Conservation (phyloP, 2,888 invertebrate genomes). For the Drosophila nigritarsus region DNA sequence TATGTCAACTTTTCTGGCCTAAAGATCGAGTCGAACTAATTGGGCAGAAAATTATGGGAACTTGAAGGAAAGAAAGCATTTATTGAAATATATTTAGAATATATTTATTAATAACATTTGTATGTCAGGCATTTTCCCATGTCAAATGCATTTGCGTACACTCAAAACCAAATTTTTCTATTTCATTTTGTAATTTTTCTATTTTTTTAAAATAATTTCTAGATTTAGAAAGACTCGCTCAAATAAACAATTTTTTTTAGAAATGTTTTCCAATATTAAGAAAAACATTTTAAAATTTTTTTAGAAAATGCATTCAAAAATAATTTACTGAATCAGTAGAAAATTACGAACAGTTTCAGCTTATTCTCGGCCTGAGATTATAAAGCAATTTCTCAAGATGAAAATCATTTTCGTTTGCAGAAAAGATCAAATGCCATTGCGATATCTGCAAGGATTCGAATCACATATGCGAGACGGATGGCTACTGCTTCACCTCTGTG, state of each 20-base stretch:
- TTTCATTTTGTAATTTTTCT: no score
- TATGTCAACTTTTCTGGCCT: constrained; percentile 13
- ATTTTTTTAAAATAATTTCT: not conserved
- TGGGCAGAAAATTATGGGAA: not conserved
- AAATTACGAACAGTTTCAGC: not conserved
- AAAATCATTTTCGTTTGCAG: constrained; percentile 44
- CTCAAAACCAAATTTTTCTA: not conserved
- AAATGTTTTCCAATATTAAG: not conserved
- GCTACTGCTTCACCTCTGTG: constrained; percentile 94
- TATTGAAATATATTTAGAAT: not conserved
- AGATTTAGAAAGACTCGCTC: not conserved
- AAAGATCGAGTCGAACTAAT: constrained; percentile 8
- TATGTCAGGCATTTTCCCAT: not conserved
- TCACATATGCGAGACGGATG: constrained; percentile 94
- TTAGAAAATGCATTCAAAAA: not conserved
- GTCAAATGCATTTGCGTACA: not conserved
- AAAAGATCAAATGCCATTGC: constrained; percentile 91
- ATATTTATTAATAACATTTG: not conserved
- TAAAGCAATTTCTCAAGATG: not conserved
- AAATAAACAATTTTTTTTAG: not conserved
- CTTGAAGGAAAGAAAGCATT: not conserved
- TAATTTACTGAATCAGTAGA: not conserved
- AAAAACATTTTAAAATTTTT: not conserved
- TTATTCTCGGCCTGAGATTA: not conserved
- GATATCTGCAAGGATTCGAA: constrained; percentile 91